Conservation (phyloP, 2,888 invertebrate genomes). For the Amphimallon solstitiale region DNA sequence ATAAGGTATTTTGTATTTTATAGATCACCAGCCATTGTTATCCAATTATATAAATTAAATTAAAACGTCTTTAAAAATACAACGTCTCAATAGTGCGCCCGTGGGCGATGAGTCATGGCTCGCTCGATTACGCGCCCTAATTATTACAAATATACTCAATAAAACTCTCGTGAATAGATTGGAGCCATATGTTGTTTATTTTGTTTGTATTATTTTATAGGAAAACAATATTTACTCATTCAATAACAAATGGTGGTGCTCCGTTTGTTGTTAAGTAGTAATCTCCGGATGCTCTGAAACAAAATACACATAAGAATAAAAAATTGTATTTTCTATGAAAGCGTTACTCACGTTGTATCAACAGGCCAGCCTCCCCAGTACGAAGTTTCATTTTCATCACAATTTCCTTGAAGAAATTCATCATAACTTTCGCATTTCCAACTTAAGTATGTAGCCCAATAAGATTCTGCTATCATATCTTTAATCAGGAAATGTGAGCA, state of each 20-base stretch:
- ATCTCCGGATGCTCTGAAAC: conserved; percentile 65
- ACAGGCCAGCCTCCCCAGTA: conserved; percentile 35
- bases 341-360: conserved; percentile 68
- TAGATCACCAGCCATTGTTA: no score
- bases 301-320: conserved; percentile 21
- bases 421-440: conserved; percentile 68
- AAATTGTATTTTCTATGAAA: conserved; percentile 46
- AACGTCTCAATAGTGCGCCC: no score
- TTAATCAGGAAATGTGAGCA: conserved; percentile 75
- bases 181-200: no score
- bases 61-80: no score
- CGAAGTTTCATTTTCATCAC: conserved; percentile 48
- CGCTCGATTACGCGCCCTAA: no score
- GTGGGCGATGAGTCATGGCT: no score
- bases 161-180: no score
- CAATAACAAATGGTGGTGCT: conserved; percentile 63
- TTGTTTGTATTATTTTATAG: no score
- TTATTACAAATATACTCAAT: no score
- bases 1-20: no score
- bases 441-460: conserved; percentile 65
- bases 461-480: conserved; percentile 72
- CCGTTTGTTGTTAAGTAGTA: conserved; percentile 71
- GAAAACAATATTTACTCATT: no score
- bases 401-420: conserved; percentile 62
- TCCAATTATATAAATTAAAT: no score